Percentiles rank a stretch among this genome's conserved stretches.
These are phyloP conservation scores for Dusona sp. DNA, from an alignment of 2,888 invertebrate species.

Conservation along the genomic window DNA sequence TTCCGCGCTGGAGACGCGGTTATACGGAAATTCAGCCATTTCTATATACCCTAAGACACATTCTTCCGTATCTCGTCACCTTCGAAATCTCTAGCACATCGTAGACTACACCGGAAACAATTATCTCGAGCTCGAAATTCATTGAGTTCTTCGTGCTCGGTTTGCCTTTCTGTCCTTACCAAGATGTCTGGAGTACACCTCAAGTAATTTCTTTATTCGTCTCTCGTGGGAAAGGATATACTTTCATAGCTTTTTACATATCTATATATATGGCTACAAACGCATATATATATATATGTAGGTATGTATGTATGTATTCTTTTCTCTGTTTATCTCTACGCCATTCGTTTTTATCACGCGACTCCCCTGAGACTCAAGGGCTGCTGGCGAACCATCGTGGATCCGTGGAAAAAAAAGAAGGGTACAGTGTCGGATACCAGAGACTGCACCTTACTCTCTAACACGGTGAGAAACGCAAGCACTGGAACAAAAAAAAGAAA, in stretches of 20 bases:
- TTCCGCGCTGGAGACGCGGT: background rate
- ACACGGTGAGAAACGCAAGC: constrained; percentile 37
- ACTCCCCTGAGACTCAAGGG: constrained; percentile 65
- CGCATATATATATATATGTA: constrained; percentile 54
- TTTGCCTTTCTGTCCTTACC: constrained; percentile 15
- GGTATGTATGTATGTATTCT: constrained; percentile 62
- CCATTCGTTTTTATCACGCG: constrained; percentile 84
- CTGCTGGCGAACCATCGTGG: constrained; percentile 52
- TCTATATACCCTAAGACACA: constrained; percentile 1
- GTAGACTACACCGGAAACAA: constrained; percentile 28
- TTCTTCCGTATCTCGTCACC: constrained; percentile 6
- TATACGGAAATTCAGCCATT: background rate
- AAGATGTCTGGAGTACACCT: constrained; percentile 61
- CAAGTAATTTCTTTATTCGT: constrained; percentile 84
- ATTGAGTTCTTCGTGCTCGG: constrained; percentile 71
- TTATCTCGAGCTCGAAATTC: constrained; percentile 71
- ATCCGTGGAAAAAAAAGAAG: constrained; percentile 39
- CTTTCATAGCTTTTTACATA: constrained; percentile 52
- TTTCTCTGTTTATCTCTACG: constrained; percentile 76
- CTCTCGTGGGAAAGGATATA: constrained; percentile 69
- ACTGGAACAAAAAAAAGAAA: constrained; percentile 29
- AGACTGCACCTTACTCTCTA: constrained; percentile 49
- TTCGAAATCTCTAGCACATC: background rate
- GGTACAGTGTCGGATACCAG: constrained; percentile 41
- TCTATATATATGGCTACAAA: background rate